Base-by-base conservation (phyloP, 2,113 vertebrate genomes). In the Calyptomena viridis region DNA sequence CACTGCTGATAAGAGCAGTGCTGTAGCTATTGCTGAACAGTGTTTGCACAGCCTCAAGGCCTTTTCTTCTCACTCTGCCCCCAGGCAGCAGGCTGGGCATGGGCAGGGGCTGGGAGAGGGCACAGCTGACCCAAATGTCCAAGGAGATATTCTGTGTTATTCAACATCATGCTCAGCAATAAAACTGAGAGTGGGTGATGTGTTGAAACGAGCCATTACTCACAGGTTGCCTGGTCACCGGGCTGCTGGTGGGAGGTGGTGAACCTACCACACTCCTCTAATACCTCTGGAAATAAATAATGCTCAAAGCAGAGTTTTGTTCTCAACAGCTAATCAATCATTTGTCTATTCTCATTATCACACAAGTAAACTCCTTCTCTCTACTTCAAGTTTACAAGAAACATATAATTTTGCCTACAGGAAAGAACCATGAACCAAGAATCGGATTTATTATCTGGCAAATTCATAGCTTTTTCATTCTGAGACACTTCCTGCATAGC, bases 341-440 rank as follows among this genome's bases (percentile, higher is more conserved):
- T 75, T 86, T 93, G 79, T 64, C 64, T 89, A 81, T 79, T 95
- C 71, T 92, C 83, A 79, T 49, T 75, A 68, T 92, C 92, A 88
- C 23, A 2, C 60, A 71, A 92, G 31, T 42, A 76, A 94, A 87
- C 90, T 87, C 62, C 77, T 91, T 62, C 28, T 69, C 73, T 95
- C 28, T 22, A 82, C 79, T 96, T 97, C 95, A 72, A 89, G 49
- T 90, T 97, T 96, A 97, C 95, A 94, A 87, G 93, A 96, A 97
- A 94, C 33, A 31, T 69, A 3, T 33, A 52, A 75, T 87, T 96
- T 95, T 95, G 90, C 68, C 96, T 78, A 56, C 83, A 95, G 88
- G 92, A 97, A 96, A 90, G 93, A 96, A 90, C 83, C 49, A 64
- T 58, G 73, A 90, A 96, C 83, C 50, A 93, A 72, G 60, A 83